A percentile compares a stretch with the other conserved stretches of the same genome.
These are phyloP conservation scores for Doris montereyensis DNA, from an alignment of 2,888 invertebrate species.

Conservation along the genomic window DNA sequence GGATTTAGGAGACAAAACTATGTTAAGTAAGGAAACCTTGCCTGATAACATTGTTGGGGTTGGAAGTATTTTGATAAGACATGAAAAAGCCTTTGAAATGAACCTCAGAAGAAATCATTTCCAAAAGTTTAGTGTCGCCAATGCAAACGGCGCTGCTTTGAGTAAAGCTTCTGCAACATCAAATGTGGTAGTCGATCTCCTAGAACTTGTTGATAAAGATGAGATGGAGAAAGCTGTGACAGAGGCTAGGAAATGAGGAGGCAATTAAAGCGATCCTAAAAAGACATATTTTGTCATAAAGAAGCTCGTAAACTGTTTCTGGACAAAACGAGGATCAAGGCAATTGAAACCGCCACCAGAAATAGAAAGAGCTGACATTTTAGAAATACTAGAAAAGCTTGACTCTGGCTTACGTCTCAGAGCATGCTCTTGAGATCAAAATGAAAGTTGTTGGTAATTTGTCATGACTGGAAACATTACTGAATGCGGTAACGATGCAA, in stretches of 20 bases:
- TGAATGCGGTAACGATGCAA: not conserved
- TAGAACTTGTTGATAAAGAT: slow-evolving; percentile 44
- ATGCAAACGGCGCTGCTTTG: slow-evolving; percentile 70
- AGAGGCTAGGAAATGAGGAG: slow-evolving; percentile 22
- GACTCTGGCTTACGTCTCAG: slow-evolving; percentile 64
- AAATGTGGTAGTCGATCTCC: slow-evolving; percentile 57
- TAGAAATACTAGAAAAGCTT: slow-evolving; percentile 53
- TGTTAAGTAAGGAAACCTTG: slow-evolving; percentile 52
- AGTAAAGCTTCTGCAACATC: slow-evolving; percentile 62
- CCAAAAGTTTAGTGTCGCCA: slow-evolving; percentile 62
- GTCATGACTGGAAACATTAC: not conserved
- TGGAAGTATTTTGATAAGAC: slow-evolving; percentile 62
- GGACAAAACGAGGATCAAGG: slow-evolving; percentile 49
- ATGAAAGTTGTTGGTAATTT: slow-evolving; percentile 64
- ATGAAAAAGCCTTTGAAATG: slow-evolving; percentile 47
- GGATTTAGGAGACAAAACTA: slow-evolving; percentile 60
- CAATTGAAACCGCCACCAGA: slow-evolving; percentile 43
- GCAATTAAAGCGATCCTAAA: slow-evolving; percentile 39
- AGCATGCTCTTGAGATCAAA: slow-evolving; percentile 61
- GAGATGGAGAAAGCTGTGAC: slow-evolving; percentile 35
- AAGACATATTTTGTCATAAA: slow-evolving; percentile 37
- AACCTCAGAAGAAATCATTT: slow-evolving; percentile 48
- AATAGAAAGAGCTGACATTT: too few relatives aligned
- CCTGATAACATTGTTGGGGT: slow-evolving; percentile 68
- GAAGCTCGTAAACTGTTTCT: slow-evolving; percentile 48